Evolutionary conservation across 2,113 vertebrate species (phyloP).

Genomic region (Camelus bactrianus): DNA sequence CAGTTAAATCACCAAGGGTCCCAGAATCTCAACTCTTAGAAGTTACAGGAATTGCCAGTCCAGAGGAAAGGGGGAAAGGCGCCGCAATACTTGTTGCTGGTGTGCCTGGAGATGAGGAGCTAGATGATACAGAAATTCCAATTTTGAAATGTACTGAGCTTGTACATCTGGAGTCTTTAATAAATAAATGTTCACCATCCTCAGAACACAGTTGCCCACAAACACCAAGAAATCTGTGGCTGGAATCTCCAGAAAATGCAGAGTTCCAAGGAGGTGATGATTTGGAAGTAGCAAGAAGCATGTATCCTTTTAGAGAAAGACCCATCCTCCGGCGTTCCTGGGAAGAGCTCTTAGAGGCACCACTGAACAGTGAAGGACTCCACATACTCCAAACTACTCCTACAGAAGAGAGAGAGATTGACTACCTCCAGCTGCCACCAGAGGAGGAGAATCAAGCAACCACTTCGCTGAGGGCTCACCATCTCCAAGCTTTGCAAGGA

Average conservation of each 20-base stretch:
- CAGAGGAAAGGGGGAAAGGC: constrained; percentile 29
- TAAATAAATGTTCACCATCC: constrained; percentile 59
- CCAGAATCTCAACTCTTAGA: constrained; percentile 38
- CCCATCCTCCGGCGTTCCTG: constrained; percentile 91
- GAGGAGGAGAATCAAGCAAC: constrained; percentile 92
- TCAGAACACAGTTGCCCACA: constrained; percentile 45
- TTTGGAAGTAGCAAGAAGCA: constrained; percentile 78
- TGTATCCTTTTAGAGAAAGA: constrained; percentile 89
- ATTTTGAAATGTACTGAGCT: constrained; percentile 52
- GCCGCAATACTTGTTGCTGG: constrained; percentile 38
- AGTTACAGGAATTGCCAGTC: constrained; percentile 52
- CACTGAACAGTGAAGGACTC: constrained; percentile 91
- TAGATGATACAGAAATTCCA: constrained; percentile 57
- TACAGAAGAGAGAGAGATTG: constrained; percentile 82
- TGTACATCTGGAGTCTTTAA: constrained; percentile 47
- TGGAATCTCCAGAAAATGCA: constrained; percentile 38
- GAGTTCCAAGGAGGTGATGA: constrained; percentile 32
- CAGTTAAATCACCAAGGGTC: not conserved
- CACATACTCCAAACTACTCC: constrained; percentile 94
- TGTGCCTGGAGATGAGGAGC: constrained; percentile 39
- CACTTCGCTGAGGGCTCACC: constrained; percentile 88
- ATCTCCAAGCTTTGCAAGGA: constrained; percentile 91
- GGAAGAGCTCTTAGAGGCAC: constrained; percentile 94
- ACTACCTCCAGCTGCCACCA: constrained; percentile 87
- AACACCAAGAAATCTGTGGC: constrained; percentile 29